Conservation (phyloP, 2,888 invertebrate genomes). For the Caradrina kadenii region DNA sequence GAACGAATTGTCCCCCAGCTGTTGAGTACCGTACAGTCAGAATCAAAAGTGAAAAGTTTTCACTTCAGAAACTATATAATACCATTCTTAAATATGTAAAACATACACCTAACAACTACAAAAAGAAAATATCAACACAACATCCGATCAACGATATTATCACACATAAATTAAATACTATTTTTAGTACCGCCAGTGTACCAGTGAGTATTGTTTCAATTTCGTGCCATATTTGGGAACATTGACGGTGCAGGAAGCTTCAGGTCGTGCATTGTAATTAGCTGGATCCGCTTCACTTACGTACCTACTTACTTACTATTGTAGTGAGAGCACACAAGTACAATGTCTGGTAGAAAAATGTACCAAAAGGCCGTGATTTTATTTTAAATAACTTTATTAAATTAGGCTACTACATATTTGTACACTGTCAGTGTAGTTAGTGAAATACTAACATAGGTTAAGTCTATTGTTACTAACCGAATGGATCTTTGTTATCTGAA, state of each 20-base stretch:
- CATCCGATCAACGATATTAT: conserved; percentile 4
- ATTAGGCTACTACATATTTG: too few species aligned
- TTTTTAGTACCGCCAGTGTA: conserved; percentile 51
- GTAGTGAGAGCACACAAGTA: conserved; percentile 11
- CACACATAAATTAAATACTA: conserved; percentile 52
- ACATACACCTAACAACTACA: neutral
- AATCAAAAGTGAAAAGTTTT: too few species aligned
- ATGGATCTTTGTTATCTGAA: too few species aligned
- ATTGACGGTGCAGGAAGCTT: conserved; percentile 55
- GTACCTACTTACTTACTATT: neutral
- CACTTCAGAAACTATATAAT: too few species aligned
- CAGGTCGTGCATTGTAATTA: conserved; percentile 63
- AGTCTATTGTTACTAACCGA: too few species aligned
- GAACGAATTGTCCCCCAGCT: too few species aligned
- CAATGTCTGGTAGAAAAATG: conserved; percentile 21
- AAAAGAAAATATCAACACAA: conserved; percentile 14
- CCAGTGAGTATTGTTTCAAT: conserved; percentile 52
- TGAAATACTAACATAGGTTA: too few species aligned
- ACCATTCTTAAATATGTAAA: neutral
- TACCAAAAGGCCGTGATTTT: neutral
- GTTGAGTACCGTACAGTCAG: too few species aligned
- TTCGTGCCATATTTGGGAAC: conserved; percentile 62
- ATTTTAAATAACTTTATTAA: too few species aligned
- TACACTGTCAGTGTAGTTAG: too few species aligned
- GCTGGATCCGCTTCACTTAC: conserved; percentile 52